Evolutionary conservation across 1,140 invertebrate species (phyloP).

Genomic region (Drosophila watanabei): DNA sequence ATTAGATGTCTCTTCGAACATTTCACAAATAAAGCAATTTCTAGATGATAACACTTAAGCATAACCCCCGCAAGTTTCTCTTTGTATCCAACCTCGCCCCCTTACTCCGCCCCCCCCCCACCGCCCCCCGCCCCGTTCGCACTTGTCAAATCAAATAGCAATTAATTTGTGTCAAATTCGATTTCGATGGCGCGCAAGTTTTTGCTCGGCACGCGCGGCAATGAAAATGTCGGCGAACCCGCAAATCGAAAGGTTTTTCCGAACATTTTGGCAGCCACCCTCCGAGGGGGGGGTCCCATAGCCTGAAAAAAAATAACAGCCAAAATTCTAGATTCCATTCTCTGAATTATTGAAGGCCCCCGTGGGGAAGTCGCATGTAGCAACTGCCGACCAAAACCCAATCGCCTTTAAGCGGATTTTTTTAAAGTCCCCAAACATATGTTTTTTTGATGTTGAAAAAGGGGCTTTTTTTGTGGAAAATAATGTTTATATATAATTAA

Average conservation of each 20-base stretch:
- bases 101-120: neutral
- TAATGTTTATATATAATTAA: conserved; percentile 16
- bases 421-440: conserved; percentile 30
- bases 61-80: conserved; percentile 24
- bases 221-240: conserved; percentile 37
- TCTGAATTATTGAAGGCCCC: conserved; percentile 41
- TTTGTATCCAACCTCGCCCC: neutral
- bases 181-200: conserved; percentile 51
- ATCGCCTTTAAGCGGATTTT: conserved; percentile 16
- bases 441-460: conserved; percentile 12
- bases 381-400: conserved; percentile 12
- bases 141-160: conserved; percentile 58
- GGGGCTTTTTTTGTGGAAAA: neutral
- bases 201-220: conserved; percentile 35
- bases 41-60: conserved; percentile 59
- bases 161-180: conserved; percentile 55
- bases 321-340: conserved; percentile 18
- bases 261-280: conserved; percentile 24
- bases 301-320: neutral
- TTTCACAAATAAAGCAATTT: conserved; percentile 63
- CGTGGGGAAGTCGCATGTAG: conserved; percentile 5
- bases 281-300: neutral
- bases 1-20: conserved; percentile 50
- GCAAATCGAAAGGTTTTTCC: conserved; percentile 30
- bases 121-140: conserved; percentile 5